phyloP scores from a whole-genome alignment of 2,797 vertebrate genomes.

The Avahi laniger region DNA sequence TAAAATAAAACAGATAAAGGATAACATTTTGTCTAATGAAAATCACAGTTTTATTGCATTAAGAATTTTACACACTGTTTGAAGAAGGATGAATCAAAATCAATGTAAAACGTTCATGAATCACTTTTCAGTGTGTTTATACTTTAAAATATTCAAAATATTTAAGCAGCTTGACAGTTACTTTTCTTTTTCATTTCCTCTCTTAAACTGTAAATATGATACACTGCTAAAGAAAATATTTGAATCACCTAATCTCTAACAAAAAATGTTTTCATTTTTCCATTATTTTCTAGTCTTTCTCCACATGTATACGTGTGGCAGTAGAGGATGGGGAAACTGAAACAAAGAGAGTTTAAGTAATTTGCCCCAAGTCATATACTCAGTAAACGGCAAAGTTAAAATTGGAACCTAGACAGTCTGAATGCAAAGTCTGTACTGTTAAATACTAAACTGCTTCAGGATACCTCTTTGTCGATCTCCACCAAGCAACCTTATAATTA shows the following conservation, averaged over 20 bases:
- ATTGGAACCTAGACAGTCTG: background rate
- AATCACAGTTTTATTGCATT: background rate
- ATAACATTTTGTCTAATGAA: conserved; percentile 30
- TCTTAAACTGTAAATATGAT: background rate
- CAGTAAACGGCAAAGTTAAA: conserved; percentile 5
- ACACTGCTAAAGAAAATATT: background rate
- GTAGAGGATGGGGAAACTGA: background rate
- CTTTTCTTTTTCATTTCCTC: background rate
- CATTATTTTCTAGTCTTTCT: background rate
- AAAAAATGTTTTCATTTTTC: background rate
- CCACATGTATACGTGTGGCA: background rate
- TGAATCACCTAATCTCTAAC: background rate
- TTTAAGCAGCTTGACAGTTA: background rate
- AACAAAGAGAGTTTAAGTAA: background rate
- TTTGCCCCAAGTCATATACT: background rate
- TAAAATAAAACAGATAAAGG: conserved; percentile 6
- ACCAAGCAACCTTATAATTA: background rate
- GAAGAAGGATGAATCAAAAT: conserved; percentile 23
- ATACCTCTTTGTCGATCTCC: background rate
- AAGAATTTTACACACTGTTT: background rate
- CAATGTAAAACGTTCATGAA: background rate
- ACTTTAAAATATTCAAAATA: background rate
- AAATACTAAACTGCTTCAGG: background rate
- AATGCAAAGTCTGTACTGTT: background rate
- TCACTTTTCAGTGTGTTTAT: background rate